phyloP scores from a whole-genome alignment of 2,797 vertebrate species.

The Eulemur mongoz region DNA sequence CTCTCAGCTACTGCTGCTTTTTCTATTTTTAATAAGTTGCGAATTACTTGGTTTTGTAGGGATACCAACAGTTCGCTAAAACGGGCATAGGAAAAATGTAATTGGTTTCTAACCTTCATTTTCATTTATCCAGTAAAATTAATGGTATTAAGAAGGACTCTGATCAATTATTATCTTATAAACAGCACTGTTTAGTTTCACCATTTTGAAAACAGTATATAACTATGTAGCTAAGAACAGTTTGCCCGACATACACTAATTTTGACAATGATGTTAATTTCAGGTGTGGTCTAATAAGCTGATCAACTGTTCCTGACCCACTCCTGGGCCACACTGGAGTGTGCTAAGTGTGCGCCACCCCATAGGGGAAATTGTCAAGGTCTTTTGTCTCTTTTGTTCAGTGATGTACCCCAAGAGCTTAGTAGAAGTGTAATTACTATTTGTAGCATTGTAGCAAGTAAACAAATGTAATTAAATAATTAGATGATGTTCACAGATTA shows the following conservation, averaged over 20 bases:
- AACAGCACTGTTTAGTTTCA: neutral
- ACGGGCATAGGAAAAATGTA: neutral
- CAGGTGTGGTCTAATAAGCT: neutral
- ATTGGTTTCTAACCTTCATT: constrained; percentile 37
- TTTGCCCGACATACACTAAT: neutral
- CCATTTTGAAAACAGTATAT: neutral
- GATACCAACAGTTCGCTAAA: constrained; percentile 8
- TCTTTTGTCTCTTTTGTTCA: constrained; percentile 49
- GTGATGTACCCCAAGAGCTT: neutral
- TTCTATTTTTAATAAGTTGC: constrained; percentile 53
- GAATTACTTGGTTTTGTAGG: constrained; percentile 41
- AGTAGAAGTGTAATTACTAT: constrained; percentile 12
- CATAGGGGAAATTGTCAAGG: neutral
- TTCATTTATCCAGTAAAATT: constrained; percentile 42
- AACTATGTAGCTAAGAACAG: neutral
- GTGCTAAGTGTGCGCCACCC: neutral
- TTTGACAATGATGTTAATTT: neutral
- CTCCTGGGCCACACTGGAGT: neutral
- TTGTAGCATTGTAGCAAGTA: constrained; percentile 8
- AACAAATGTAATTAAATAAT: neutral
- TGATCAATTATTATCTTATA: neutral
- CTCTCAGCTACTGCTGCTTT: neutral
- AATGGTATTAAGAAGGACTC: neutral
- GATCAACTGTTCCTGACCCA: neutral
- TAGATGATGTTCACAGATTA: neutral